These are phyloP conservation scores for Caenorhabditis sulstoni DNA, from an alignment of 2,888 invertebrate species.

Conservation along the genomic window DNA sequence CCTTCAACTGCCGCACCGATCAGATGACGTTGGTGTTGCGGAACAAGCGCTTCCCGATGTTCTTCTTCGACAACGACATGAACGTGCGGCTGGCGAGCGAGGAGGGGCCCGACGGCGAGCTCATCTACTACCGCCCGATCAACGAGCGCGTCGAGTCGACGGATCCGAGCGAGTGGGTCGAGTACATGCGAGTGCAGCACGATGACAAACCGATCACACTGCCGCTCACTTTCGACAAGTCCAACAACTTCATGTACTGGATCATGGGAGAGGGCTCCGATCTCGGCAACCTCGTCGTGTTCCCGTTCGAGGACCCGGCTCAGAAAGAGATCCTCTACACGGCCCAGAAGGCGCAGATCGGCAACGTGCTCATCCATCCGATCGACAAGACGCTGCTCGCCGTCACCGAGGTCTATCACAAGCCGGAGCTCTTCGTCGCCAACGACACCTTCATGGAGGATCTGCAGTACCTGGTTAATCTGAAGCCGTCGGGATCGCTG, in stretches of 20 bases:
- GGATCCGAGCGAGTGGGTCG: slow-evolving; percentile 73
- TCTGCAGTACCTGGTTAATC: slow-evolving; percentile 75
- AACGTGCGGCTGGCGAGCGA: slow-evolving; percentile 75
- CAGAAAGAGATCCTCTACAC: slow-evolving; percentile 76
- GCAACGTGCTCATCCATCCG: slow-evolving; percentile 77
- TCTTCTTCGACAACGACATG: slow-evolving; percentile 75
- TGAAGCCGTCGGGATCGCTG: slow-evolving; percentile 73
- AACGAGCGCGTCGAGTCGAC: slow-evolving; percentile 61
- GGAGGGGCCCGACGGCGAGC: slow-evolving; percentile 74
- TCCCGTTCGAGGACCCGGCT: slow-evolving; percentile 75
- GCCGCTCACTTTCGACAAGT: slow-evolving; percentile 77
- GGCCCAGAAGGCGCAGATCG: slow-evolving; percentile 77
- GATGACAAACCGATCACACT: slow-evolving; percentile 78
- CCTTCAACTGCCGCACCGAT: slow-evolving; percentile 75
- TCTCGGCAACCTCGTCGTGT: slow-evolving; percentile 75
- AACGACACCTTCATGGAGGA: slow-evolving; percentile 77
- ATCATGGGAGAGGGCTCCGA: slow-evolving; percentile 77
- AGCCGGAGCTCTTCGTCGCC: slow-evolving; percentile 79
- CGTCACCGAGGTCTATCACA: slow-evolving; percentile 78
- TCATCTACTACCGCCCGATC: slow-evolving; percentile 65
- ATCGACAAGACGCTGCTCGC: slow-evolving; percentile 76
- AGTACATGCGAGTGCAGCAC: slow-evolving; percentile 74
- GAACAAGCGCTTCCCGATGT: slow-evolving; percentile 76
- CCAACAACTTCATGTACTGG: slow-evolving; percentile 78
- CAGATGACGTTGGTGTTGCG: slow-evolving; percentile 71